Evolutionary conservation across 2,888 invertebrate genomes (phyloP).

Genomic region (Tetramorium bicarinatum): DNA sequence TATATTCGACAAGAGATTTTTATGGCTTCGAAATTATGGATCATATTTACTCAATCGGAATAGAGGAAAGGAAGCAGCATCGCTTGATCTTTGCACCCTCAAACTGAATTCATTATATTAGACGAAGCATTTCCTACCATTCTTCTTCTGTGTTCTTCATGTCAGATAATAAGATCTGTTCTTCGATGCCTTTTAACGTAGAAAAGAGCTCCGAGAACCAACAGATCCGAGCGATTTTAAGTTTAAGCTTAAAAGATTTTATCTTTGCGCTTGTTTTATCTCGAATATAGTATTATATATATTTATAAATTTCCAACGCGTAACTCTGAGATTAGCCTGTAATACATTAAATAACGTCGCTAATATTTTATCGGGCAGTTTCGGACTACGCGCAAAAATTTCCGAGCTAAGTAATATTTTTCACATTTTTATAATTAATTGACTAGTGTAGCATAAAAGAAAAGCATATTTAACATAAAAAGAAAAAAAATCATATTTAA

Average conservation of each 20-base stretch:
- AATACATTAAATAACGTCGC: background rate
- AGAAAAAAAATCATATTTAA: background rate
- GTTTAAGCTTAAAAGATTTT: slow-evolving; percentile 45
- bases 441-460: background rate
- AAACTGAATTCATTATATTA: slow-evolving; percentile 73
- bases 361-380: background rate
- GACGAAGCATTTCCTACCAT: slow-evolving; percentile 26
- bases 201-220: slow-evolving; percentile 41
- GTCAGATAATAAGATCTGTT: slow-evolving; percentile 61
- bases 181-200: slow-evolving; percentile 39
- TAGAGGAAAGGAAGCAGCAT: slow-evolving; percentile 20
- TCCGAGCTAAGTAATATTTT: background rate
- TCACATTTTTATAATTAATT: background rate
- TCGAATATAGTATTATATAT: background rate
- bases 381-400: background rate
- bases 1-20: slow-evolving; percentile 15
- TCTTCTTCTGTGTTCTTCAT: slow-evolving; percentile 42
- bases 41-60: slow-evolving; percentile 1
- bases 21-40: slow-evolving; percentile 40
- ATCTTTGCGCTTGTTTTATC: slow-evolving; percentile 39
- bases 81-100: slow-evolving; percentile 44
- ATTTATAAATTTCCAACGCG: slow-evolving; percentile 27
- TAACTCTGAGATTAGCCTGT: background rate
- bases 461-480: background rate
- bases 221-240: slow-evolving; percentile 28